Base-by-base conservation (phyloP, 2,888 invertebrate genomes). In the Scaptomyza tumidula region DNA sequence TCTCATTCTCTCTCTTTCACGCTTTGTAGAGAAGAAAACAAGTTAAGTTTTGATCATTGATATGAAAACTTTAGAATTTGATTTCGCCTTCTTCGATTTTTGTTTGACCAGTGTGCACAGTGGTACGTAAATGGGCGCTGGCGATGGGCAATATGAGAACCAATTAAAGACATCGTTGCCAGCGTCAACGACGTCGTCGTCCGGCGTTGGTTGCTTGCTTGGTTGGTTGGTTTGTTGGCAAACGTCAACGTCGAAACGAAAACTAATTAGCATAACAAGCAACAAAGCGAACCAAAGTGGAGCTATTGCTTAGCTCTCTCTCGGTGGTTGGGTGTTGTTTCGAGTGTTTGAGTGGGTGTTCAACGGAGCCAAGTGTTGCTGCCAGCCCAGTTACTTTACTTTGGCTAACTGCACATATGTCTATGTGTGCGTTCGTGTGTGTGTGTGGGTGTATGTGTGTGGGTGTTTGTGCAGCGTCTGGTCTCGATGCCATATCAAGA, bases 221-320 rank as follows among this genome's bases (percentile, higher is more conserved):
- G 80, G 86, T 68, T 79, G 68, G 86, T 19, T 19, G 19, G 19
- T 19, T 69, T 79, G 72, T 80, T 89, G 89, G 88, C 83, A 83
- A 84, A 86, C 84, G 88, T 89, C 88, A 89, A 88, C 86, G 89
- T 86, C 88, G 84, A 89, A 88, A 84, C 88, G 84, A 89, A 88
- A 84, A 84, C 89, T 89, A 90, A 90, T 90, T 90, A 90, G 82
- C 90, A 90, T 90, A 90, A 82, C 86, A 88, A 80, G 89, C 87
- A 84, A 86, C 76, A 73, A 80, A 71, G 73, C 71, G 73, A 67
- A 72, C 60, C 62, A 57, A 71, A 62, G 56, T 52, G 39, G 27
- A 33, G 55, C n/a, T 56, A 52, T 19, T 45, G 53, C 56, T 31
- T 54, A 44, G 44, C 24, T 63, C 24, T 61, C 24, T 63, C 24